A percentile compares a stretch with the other conserved stretches of the same genome.
phyloP scores from a whole-genome alignment of 2,888 invertebrate genomes.

The Siphonodentalium dalli region DNA sequence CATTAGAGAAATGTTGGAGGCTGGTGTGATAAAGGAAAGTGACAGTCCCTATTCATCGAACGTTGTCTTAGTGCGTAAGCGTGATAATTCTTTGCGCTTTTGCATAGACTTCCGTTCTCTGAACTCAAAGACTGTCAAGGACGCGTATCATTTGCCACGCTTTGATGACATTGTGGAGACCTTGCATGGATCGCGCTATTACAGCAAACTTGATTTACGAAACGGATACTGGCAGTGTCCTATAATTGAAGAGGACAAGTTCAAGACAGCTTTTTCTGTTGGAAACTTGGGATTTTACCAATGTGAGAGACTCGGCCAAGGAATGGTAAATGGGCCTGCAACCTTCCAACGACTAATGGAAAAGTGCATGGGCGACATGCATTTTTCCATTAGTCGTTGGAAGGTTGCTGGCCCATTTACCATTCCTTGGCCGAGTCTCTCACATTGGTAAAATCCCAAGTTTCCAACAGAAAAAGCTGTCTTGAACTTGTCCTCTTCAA shows the following conservation, averaged over 20 bases:
- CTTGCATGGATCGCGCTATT: conserved; percentile 8
- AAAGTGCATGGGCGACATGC: no score
- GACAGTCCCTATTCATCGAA: conserved; percentile 13
- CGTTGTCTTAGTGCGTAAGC: conserved; percentile 15
- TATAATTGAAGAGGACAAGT: conserved; percentile 23
- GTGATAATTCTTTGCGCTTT: conserved; percentile 10
- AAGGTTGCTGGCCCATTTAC: no score
- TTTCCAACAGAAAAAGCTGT: no score
- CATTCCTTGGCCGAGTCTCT: no score
- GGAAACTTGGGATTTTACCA: conserved; percentile 29
- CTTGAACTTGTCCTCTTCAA: no score
- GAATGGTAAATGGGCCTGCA: conserved; percentile 33
- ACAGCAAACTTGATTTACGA: conserved; percentile 8
- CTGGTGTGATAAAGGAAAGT: conserved; percentile 5
- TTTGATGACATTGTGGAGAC: conserved; percentile 12
- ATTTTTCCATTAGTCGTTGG: no score
- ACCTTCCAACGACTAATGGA: conserved; percentile 36
- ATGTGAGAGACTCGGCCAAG: conserved; percentile 38
- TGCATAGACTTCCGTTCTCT: conserved; percentile 15
- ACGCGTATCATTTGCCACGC: conserved; percentile 10
- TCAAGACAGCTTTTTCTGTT: conserved; percentile 37
- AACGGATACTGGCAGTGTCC: conserved; percentile 10
- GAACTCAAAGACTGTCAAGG: conserved; percentile 7
- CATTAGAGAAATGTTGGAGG: conserved; percentile 17
- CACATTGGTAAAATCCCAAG: no score